Evolutionary conservation across 2,113 vertebrate genomes (phyloP), one percentile per base, ranked within the genome.

Genomic region (Sander vitreus): DNA sequence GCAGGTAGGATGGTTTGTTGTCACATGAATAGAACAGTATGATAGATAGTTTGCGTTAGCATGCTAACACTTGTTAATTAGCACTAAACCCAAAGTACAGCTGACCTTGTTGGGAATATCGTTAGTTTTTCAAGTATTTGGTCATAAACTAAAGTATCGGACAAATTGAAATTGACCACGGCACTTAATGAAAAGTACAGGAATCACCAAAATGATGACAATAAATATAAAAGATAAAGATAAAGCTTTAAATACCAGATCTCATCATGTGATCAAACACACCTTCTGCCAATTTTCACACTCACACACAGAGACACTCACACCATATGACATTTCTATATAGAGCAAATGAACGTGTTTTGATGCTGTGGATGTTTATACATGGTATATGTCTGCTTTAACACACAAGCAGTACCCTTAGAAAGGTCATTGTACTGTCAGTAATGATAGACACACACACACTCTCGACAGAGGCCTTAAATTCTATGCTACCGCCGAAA

Each of bases 401-500:
- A 68, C 68, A 27, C 25, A 74, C 45, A 21, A 50, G 3, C 57
- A 54, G 10, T 43, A 80, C 62, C 51, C n/a, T 70, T n/a, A 64
- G 39, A 10, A 33, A 81, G 71, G 85, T 85, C 74, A 88, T 47
- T 65, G 23, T 50, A 48, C 59, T 30, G 60, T 68, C 55, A 33
- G 33, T 70, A 68, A 65, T 62, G 48, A 71, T 48, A 30, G 4
- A 68, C 50, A 64, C 45, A 68, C 23, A 19, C 36, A 63, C 27
- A 48, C 36, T 45, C 51, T 36, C 30, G 62, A 76, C 6, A 19
- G 30, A 53, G 39, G 65, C 13, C 25, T 60, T 66, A 70, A 60
- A 69, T 84, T 81, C 80, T 55, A 80, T 64, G 73, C 67, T 43
- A 23, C 11, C 54, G n/a, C 64, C 21, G 43, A 87, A 72, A 85